Evolutionary conservation across 2,113 vertebrate species (phyloP).

Genomic region (Fregata magnificens): DNA sequence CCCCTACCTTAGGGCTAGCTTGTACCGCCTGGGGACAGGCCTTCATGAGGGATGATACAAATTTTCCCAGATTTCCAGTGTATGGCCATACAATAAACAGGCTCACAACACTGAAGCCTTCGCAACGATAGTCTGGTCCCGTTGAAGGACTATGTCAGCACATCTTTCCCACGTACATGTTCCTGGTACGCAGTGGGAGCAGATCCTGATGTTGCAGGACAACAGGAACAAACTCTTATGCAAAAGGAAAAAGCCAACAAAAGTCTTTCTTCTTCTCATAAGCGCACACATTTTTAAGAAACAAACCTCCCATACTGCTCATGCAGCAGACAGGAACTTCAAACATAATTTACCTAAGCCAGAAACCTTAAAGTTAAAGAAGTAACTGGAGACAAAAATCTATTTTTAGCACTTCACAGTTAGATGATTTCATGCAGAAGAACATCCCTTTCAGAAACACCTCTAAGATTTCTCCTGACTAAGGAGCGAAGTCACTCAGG

Average conservation of each 20-base stretch:
- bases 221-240: background rate
- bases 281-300: rapidly evolving
- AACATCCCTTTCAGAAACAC: background rate
- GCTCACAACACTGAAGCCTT: background rate
- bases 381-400: background rate
- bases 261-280: background rate
- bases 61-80: background rate
- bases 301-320: background rate
- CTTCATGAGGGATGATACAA: background rate
- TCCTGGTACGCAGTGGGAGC: background rate
- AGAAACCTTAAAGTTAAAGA: background rate
- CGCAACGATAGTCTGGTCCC: background rate
- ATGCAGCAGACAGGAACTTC: background rate
- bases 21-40: background rate
- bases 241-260: background rate
- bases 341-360: background rate
- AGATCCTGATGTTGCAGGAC: background rate
- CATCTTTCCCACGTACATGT: rapidly evolving
- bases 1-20: background rate
- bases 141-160: background rate
- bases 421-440: background rate
- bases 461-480: background rate
- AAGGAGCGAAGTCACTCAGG: background rate
- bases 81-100: background rate
- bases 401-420: background rate